Conservation (phyloP, 2,888 invertebrate genomes). For the Campoplex nolae region DNA sequence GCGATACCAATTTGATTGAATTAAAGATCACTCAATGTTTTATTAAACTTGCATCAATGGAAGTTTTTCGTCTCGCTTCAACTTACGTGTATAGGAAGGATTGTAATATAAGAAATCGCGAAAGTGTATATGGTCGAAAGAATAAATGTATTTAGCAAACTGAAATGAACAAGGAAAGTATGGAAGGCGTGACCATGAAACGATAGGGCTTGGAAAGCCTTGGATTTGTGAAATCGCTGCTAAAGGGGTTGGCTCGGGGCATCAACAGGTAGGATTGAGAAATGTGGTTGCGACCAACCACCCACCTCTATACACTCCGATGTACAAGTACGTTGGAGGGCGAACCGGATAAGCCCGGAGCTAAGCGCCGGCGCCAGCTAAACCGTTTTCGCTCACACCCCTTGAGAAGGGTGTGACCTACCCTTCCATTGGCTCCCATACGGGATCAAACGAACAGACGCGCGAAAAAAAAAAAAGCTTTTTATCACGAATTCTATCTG, state of each 20-base stretch:
- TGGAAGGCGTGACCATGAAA: slow-evolving; percentile 79
- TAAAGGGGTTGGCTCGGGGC: slow-evolving; percentile 82
- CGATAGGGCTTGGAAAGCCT: slow-evolving; percentile 69
- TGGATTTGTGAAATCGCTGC: slow-evolving; percentile 82
- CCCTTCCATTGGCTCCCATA: slow-evolving; percentile 80
- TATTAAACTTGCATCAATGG: background rate
- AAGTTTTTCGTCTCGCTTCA: background rate
- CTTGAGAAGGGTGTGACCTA: slow-evolving; percentile 83
- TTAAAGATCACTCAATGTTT: background rate
- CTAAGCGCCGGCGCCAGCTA: slow-evolving; percentile 84
- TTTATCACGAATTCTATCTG: slow-evolving; percentile 62
- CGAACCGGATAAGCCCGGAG: slow-evolving; percentile 81
- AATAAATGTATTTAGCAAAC: background rate
- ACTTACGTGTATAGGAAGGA: background rate
- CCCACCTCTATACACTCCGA: slow-evolving; percentile 63
- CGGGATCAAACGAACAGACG: slow-evolving; percentile 72
- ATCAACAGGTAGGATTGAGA: slow-evolving; percentile 83
- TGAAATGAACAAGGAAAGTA: slow-evolving; percentile 19
- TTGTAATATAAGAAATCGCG: background rate
- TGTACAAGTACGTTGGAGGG: slow-evolving; percentile 73
- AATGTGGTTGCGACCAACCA: slow-evolving; percentile 64
- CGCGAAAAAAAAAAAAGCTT: slow-evolving; percentile 75
- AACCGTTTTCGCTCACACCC: slow-evolving; percentile 75
- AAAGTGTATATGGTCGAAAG: background rate
- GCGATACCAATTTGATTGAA: background rate